Conservation (phyloP, 1,140 invertebrate genomes). For the Cephus cinctus region DNA sequence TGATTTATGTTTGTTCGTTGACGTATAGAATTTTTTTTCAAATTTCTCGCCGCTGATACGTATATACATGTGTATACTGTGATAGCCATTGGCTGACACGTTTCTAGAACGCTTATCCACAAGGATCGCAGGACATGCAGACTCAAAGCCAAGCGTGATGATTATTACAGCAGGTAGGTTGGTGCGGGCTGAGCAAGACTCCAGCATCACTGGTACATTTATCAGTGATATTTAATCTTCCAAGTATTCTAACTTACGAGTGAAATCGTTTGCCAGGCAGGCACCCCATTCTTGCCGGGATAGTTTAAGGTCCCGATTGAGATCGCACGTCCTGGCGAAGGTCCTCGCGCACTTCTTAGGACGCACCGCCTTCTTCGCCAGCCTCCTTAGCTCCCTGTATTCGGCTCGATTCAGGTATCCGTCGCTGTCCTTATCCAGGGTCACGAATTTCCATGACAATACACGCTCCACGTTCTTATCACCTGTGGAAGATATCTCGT, state of each 20-base stretch:
- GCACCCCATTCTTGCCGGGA: slow-evolving; percentile 79
- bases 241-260: slow-evolving; percentile 59
- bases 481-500: slow-evolving; percentile 20
- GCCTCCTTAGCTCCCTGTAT: slow-evolving; percentile 73
- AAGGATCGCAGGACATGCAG: too few species aligned
- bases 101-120: too few species aligned
- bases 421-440: slow-evolving; percentile 77
- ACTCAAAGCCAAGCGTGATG: too few species aligned
- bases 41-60: too few species aligned
- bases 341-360: slow-evolving; percentile 84
- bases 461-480: slow-evolving; percentile 57
- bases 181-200: too few species aligned
- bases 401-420: slow-evolving; percentile 74
- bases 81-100: too few species aligned
- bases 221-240: too few species aligned
- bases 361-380: slow-evolving; percentile 83
- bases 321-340: slow-evolving; percentile 85
- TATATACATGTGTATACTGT: too few species aligned
- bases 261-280: slow-evolving; percentile 72
- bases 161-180: too few species aligned
- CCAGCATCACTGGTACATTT: too few species aligned
- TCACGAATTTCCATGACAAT: slow-evolving; percentile 84
- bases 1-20: too few species aligned
- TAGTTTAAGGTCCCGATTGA: slow-evolving; percentile 74
- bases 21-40: too few species aligned